These are phyloP conservation scores for Onchidella celtica DNA, from an alignment of 2,888 invertebrate genomes.

Conservation along the genomic window DNA sequence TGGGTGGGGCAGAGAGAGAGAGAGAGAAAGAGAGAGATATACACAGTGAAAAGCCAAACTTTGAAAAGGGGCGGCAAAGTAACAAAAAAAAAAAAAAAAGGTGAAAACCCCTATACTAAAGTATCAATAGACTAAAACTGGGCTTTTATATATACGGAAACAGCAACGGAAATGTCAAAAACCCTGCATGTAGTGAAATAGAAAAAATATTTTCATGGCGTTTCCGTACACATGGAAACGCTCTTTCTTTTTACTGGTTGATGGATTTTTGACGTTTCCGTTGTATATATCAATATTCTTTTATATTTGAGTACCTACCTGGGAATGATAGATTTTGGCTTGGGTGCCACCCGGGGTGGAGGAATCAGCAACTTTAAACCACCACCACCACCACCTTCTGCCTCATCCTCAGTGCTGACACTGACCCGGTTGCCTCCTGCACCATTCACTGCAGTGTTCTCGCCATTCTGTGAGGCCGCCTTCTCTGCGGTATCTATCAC, in stretches of 20 bases:
- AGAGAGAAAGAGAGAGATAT: background rate
- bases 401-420: background rate
- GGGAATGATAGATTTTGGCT: slow-evolving; percentile 49
- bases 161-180: too few species aligned
- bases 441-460: background rate
- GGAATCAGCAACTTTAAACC: slow-evolving; percentile 59
- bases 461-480: background rate
- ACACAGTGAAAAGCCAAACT: background rate
- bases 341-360: slow-evolving; percentile 56
- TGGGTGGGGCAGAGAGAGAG: background rate
- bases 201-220: too few species aligned
- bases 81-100: too few species aligned
- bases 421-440: background rate
- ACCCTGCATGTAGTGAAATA: too few species aligned
- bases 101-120: too few species aligned
- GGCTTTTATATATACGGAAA: too few species aligned
- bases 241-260: too few species aligned
- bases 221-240: too few species aligned
- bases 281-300: too few species aligned
- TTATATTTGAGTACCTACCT: slow-evolving; percentile 10
- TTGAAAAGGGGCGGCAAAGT: too few species aligned
- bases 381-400: slow-evolving; percentile 15
- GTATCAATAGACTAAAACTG: too few species aligned
- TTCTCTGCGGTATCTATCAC: background rate
- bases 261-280: too few species aligned